Evolutionary conservation across 35 echinoderm and acorn worm species (phyloP).

Genomic region (Apostichopus japonicus): DNA sequence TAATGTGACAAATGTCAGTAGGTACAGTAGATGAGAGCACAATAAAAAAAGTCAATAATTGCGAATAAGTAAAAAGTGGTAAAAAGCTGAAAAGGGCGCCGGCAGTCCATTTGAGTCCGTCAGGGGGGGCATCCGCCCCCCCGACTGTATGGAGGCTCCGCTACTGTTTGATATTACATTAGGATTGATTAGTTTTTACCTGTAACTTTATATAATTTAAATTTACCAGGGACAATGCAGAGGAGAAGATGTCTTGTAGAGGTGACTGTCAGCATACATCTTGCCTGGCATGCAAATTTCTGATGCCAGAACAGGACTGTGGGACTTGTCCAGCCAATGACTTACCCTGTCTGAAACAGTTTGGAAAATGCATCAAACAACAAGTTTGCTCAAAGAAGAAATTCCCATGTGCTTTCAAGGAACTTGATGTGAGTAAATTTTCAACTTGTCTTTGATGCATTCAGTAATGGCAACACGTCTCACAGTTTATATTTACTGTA

Average conservation of each 20-base stretch:
- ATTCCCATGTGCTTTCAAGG: constrained; percentile 81
- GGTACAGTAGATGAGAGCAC: no score
- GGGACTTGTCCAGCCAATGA: constrained; percentile 73
- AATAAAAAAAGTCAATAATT: no score
- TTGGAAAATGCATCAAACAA: constrained; percentile 83
- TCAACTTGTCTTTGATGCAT: neutral
- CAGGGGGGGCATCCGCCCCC: no score
- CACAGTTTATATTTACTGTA: neutral
- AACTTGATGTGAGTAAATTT: constrained; percentile 49
- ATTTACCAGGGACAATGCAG: constrained; percentile 79
- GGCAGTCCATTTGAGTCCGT: no score
- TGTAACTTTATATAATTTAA: no score
- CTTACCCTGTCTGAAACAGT: constrained; percentile 76
- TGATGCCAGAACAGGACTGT: constrained; percentile 79
- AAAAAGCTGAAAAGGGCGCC: no score
- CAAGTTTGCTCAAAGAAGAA: constrained; percentile 73
- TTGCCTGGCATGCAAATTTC: constrained; percentile 88
- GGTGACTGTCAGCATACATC: constrained; percentile 97
- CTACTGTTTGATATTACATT: no score
- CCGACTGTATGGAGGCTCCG: no score
- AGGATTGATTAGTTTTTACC: no score
- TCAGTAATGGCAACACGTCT: neutral
- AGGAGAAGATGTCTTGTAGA: constrained; percentile 77
- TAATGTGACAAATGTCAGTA: no score
- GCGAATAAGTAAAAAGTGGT: no score